Evolutionary conservation across 2,888 invertebrate genomes (phyloP), one percentile per base, ranked within the genome.

Genomic region (Nebria salina): DNA sequence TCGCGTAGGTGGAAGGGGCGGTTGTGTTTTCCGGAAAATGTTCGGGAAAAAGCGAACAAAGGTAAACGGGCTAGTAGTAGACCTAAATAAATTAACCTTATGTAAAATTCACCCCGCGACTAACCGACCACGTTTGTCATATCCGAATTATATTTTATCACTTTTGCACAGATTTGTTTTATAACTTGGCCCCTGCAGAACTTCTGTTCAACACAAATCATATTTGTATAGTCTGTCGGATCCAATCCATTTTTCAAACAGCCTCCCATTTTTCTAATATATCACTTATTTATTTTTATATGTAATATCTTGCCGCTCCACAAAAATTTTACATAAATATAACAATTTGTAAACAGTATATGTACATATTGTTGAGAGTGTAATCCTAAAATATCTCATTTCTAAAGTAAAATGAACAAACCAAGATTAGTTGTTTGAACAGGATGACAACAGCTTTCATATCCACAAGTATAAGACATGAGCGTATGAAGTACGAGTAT

Each of bases 1-100:
- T 1, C 34, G 72, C 34, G 72, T 9, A 25, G 43, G 73, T 13
- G 72, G 42, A 3, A 43, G 42, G 20, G 34, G 34, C 73, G 43
- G 73, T 42, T 73, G 34, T 43, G 43, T 42, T 34, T 5, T 34
- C 34, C 34, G 34, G 34, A 2, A 34, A 34, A 34, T 34, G 34
- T 34, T 68, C 72, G 42, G 26, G 72, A 8, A 26, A 25, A 26
- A 26, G 34, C 42, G 72, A 11, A 54, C 54, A 54, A 54, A 54
- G 70, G 75, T 11, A 75, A 42, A 73, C 41, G 43, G 79, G 79
- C 75, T 72, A 80, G 54, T 75, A 75, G 25, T 64, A 68, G 75
- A 75, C 80, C 74, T 79, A 75, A 80, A 80, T 80, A 80, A 80
- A 80, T 80, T 80, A 80, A 80, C 80, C 80, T 80, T 75, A 80